phyloP scores from a whole-genome alignment of 2,888 invertebrate species.

The Leucophora obtusa region DNA sequence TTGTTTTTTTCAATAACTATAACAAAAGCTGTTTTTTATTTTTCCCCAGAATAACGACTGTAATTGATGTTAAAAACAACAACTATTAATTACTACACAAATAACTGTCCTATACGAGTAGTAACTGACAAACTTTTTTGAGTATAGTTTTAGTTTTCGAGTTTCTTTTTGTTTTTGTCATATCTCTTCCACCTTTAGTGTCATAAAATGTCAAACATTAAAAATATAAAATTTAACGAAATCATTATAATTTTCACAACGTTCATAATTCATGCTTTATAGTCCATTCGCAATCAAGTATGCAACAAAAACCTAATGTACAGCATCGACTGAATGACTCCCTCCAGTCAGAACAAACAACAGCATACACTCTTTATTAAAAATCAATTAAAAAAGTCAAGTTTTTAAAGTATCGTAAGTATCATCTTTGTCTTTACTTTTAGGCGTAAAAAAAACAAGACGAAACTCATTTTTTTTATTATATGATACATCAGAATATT shows the following conservation, averaged over 20 bases:
- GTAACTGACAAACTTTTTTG: too few species aligned
- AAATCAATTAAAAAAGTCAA: conserved; percentile 68
- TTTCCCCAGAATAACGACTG: too few species aligned
- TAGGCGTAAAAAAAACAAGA: conserved; percentile 3
- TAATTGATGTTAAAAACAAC: too few species aligned
- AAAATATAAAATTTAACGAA: conserved; percentile 63
- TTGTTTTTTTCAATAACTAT: too few species aligned
- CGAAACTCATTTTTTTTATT: conserved; percentile 8
- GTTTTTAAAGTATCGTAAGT: conserved; percentile 17
- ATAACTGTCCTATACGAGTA: too few species aligned
- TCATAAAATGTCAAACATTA: conserved; percentile 64
- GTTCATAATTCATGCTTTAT: conserved; percentile 71
- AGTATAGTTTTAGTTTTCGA: not conserved
- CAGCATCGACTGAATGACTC: not conserved
- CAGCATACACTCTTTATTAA: conserved; percentile 61
- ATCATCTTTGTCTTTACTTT: conserved; percentile 10
- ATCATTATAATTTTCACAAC: conserved; percentile 72
- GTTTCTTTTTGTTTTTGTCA: not conserved
- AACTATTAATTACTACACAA: too few species aligned
- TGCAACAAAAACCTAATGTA: conserved; percentile 4
- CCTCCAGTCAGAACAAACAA: conserved; percentile 1
- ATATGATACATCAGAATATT: conserved; percentile 38
- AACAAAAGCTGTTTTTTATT: too few species aligned
- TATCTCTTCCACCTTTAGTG: conserved; percentile 54
- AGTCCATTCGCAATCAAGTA: conserved; percentile 41